phyloP scores from a whole-genome alignment of 2,113 vertebrate species.

The Pseudorectes ferrugineus region DNA sequence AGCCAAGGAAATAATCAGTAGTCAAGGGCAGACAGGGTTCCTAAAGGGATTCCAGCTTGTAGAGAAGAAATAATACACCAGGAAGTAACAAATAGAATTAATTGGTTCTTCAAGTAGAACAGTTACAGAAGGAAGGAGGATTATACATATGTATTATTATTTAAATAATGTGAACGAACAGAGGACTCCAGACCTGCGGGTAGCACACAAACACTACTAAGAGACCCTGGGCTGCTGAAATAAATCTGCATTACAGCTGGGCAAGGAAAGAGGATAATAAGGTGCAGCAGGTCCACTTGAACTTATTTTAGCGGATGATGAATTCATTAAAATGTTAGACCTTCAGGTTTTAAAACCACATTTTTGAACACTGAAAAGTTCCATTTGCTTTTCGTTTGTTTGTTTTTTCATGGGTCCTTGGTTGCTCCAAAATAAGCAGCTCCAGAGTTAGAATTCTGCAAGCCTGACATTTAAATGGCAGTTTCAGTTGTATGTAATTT shows the following conservation, averaged over 20 bases:
- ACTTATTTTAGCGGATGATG: neutral
- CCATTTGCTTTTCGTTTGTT: neutral
- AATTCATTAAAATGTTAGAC: neutral
- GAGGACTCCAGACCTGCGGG: neutral
- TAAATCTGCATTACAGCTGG: neutral
- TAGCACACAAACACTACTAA: neutral
- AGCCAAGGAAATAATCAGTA: constrained; percentile 40
- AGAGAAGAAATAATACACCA: constrained; percentile 44
- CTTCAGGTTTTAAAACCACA: neutral
- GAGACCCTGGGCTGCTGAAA: neutral
- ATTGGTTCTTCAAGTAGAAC: constrained; percentile 46
- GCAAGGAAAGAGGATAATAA: neutral
- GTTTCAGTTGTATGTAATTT: constrained; percentile 5
- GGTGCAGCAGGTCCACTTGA: neutral
- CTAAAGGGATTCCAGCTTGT: constrained; percentile 51
- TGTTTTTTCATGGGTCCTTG: neutral
- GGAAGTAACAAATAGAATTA: constrained; percentile 62
- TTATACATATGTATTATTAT: constrained; percentile 56
- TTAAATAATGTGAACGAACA: constrained; percentile 20
- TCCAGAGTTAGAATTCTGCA: constrained; percentile 6
- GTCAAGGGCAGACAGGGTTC: constrained; percentile 27
- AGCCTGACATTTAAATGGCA: constrained; percentile 45
- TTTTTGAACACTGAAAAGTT: neutral
- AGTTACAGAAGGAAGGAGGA: constrained; percentile 39
- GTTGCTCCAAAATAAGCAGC: constrained; percentile 5